A percentile compares a stretch with the other conserved stretches of the same genome.
These are phyloP conservation scores for Hipparchia sbordonii DNA, from an alignment of 2,888 invertebrate species.

Conservation along the genomic window DNA sequence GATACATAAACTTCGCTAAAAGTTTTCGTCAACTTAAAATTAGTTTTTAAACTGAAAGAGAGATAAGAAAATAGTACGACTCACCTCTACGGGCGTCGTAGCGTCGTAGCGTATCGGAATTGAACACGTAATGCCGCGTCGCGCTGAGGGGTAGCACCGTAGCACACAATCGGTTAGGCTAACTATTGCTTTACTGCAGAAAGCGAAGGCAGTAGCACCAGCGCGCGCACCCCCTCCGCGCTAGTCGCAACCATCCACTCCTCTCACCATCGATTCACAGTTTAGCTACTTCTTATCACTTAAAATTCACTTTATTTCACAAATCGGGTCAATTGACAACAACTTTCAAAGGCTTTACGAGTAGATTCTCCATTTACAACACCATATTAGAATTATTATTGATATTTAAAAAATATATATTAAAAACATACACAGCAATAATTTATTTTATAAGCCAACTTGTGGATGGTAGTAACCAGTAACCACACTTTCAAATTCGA, in stretches of 20 bases:
- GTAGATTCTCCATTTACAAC: neutral
- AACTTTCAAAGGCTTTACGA: neutral
- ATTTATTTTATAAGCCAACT: no score
- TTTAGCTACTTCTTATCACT: constrained; percentile 58
- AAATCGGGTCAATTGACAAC: constrained; percentile 50
- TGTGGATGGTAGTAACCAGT: no score
- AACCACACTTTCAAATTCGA: no score
- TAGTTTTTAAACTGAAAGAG: neutral
- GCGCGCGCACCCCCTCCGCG: constrained; percentile 58
- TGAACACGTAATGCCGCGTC: constrained; percentile 4
- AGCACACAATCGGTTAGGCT: constrained; percentile 21
- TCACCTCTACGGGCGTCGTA: constrained; percentile 4
- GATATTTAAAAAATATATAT: no score
- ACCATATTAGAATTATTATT: neutral
- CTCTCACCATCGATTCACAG: constrained; percentile 64
- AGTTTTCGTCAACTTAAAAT: neutral
- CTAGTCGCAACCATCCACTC: constrained; percentile 35
- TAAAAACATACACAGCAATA: no score
- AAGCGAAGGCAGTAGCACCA: constrained; percentile 43
- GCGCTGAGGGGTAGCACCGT: constrained; percentile 10
- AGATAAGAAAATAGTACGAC: neutral
- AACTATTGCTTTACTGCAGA: constrained; percentile 41
- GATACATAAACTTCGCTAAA: neutral
- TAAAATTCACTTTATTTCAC: constrained; percentile 48
- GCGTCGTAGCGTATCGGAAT: neutral